phyloP scores from a whole-genome alignment of 1,140 invertebrate species.

The Phocides pigmalion region DNA sequence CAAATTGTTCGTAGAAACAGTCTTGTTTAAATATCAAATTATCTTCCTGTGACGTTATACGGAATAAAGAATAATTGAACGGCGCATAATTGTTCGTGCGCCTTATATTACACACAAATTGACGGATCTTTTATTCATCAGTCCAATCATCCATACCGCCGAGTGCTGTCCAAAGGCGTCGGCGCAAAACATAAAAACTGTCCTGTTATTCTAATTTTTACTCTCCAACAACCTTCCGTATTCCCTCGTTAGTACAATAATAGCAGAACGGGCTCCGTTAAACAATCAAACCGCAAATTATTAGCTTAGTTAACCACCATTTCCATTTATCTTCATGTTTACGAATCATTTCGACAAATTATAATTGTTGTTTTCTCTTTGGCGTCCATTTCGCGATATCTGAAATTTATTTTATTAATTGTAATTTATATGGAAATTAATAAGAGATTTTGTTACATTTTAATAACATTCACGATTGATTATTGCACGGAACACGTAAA shows the following conservation, averaged over 20 bases:
- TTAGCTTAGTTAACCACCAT: slow-evolving; percentile 68
- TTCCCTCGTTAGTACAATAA: slow-evolving; percentile 45
- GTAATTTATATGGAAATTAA: not conserved
- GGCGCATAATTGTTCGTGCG: slow-evolving; percentile 66
- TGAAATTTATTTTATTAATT: not conserved
- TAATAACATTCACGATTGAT: not conserved
- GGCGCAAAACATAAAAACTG: slow-evolving; percentile 43
- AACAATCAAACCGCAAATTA: slow-evolving; percentile 48
- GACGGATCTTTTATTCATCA: slow-evolving; percentile 77
- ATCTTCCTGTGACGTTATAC: not conserved
- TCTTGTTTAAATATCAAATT: slow-evolving; percentile 3
- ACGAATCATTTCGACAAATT: slow-evolving; percentile 35
- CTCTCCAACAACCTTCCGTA: slow-evolving; percentile 39
- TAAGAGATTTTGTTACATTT: not conserved
- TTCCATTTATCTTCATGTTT: slow-evolving; percentile 45
- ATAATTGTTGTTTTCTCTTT: slow-evolving; percentile 3
- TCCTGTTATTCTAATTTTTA: slow-evolving; percentile 39
- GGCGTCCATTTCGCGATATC: not conserved
- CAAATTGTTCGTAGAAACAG: slow-evolving; percentile 3
- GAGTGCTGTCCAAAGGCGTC: slow-evolving; percentile 71
- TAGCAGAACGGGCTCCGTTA: slow-evolving; percentile 25
- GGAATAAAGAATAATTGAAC: slow-evolving; percentile 62
- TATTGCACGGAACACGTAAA: no score
- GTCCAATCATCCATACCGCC: slow-evolving; percentile 72
- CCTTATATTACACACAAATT: slow-evolving; percentile 77